Conservation (phyloP, 2,888 invertebrate genomes). For the Alentia gelatinosa region DNA sequence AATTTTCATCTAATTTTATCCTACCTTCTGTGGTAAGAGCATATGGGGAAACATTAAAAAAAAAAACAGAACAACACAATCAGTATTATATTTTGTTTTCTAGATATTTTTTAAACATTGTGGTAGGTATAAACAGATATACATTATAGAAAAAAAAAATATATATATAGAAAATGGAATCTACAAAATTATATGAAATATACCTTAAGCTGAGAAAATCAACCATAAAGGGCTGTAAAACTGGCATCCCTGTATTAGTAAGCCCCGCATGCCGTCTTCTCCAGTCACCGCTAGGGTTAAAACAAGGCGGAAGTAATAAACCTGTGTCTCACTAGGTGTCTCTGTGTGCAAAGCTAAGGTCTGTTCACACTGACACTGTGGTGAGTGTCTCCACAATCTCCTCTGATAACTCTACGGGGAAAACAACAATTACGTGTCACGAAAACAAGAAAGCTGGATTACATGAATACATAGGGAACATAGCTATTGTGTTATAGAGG, state of each 20-base stretch:
- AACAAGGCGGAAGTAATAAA: not conserved
- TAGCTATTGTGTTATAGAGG: too few species aligned
- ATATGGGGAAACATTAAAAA: too few species aligned
- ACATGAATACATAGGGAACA: not conserved
- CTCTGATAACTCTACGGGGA: not conserved
- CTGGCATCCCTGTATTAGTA: too few species aligned
- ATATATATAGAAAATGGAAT: too few species aligned
- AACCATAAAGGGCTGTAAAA: too few species aligned
- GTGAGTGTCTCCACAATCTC: conserved; percentile 15
- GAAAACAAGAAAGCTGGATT: not conserved
- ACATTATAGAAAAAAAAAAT: too few species aligned
- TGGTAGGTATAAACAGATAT: not conserved
- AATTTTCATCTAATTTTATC: too few species aligned
- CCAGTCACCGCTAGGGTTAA: not conserved
- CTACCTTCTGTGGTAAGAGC: too few species aligned
- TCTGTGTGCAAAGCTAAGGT: not conserved
- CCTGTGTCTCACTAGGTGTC: not conserved
- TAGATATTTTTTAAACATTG: not conserved
- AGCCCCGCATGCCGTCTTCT: not conserved
- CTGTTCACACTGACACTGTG: conserved; percentile 21
- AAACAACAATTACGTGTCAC: not conserved
- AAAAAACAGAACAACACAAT: too few species aligned
- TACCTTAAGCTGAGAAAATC: too few species aligned
- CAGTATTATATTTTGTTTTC: not conserved
- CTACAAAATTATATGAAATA: too few species aligned